phyloP scores from a whole-genome alignment of 2,113 vertebrate genomes.

The Tachysurus fulvidraco region DNA sequence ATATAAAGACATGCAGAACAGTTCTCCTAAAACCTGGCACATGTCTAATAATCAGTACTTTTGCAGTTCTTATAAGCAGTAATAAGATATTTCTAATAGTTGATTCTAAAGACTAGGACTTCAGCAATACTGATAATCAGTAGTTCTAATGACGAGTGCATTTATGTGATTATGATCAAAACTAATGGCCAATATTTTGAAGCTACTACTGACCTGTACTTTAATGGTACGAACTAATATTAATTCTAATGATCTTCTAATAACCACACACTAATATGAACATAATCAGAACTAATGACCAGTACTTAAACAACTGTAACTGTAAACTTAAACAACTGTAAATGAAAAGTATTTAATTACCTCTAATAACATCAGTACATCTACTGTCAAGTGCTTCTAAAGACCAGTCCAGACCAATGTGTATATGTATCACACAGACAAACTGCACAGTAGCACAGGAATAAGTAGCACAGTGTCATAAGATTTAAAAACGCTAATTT shows the following conservation, averaged over 20 bases:
- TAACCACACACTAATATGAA: neutral
- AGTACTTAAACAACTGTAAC: neutral
- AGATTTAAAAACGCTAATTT: neutral
- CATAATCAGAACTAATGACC: neutral
- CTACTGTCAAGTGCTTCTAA: neutral
- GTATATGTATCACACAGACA: neutral
- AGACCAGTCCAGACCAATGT: neutral
- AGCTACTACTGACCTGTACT: neutral
- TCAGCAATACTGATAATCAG: no score
- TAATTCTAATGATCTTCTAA: neutral
- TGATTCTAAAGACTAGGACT: no score
- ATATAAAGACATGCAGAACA: neutral
- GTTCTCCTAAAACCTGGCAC: no score
- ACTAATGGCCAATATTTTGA: neutral
- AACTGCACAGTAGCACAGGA: neutral
- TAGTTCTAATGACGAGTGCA: neutral
- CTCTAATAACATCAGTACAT: neutral
- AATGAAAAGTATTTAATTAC: no score
- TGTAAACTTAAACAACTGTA: neutral
- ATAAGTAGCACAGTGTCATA: neutral
- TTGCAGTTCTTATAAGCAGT: neutral
- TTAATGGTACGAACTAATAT: no score
- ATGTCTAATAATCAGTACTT: neutral
- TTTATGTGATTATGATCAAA: neutral
- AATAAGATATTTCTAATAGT: neutral